A percentile compares a stretch with the other conserved stretches of the same genome.
Evolutionary conservation across 2,113 vertebrate species (phyloP).

Genomic region (Oreochromis tanganicae): DNA sequence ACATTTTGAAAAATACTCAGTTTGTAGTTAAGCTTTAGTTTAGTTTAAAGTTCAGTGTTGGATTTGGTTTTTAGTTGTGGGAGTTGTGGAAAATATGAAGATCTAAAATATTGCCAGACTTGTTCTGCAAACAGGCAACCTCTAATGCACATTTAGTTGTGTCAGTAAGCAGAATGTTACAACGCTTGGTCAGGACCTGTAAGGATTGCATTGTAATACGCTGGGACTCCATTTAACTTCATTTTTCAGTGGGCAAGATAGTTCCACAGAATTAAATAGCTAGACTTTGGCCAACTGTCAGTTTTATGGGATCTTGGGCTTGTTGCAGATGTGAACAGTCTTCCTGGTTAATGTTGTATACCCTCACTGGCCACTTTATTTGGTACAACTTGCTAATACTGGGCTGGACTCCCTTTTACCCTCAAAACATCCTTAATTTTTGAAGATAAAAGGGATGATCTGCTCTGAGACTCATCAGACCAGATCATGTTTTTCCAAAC

Average conservation of each 20-base stretch:
- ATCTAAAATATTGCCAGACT: neutral
- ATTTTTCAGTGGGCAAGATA: neutral
- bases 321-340: neutral
- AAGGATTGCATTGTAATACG: fast-evolving
- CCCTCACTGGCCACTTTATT: neutral
- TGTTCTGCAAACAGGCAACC: neutral
- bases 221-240: neutral
- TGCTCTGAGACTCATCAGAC: neutral
- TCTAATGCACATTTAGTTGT: neutral
- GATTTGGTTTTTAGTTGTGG: neutral
- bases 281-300: neutral
- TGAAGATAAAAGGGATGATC: neutral
- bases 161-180: neutral
- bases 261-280: neutral
- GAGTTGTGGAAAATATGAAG: neutral
- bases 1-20: neutral
- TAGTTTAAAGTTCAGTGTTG: neutral
- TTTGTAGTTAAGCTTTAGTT: neutral
- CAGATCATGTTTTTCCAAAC: neutral
- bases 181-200: neutral
- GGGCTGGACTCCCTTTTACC: neutral
- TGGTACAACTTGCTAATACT: neutral
- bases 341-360: neutral
- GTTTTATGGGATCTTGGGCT: neutral
- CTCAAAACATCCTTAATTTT: neutral